phyloP scores from a whole-genome alignment of 2,113 vertebrate species.

The Penelope pileata region DNA sequence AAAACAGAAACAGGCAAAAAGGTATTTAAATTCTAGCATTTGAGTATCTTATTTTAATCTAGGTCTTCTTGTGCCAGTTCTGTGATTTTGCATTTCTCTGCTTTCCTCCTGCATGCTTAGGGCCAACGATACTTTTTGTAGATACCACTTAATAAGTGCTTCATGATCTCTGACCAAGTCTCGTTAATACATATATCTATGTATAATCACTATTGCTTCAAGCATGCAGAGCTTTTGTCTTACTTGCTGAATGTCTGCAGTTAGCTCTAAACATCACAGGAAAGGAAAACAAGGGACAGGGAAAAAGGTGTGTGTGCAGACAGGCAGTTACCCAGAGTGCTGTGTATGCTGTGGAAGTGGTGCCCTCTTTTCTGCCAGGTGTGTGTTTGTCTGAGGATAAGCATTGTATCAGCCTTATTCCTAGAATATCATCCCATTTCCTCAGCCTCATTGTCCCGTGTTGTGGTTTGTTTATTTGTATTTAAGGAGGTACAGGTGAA shows the following conservation, averaged over 20 bases:
- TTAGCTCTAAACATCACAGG: not conserved
- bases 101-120: not conserved
- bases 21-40: too few species aligned
- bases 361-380: not conserved
- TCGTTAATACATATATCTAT: not conserved
- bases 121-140: not conserved
- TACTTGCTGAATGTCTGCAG: not conserved
- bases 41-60: not conserved
- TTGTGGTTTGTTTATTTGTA: not conserved
- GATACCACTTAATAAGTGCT: not conserved
- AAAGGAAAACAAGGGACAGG: not conserved
- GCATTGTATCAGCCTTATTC: not conserved
- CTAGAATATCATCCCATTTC: not conserved
- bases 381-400: not conserved
- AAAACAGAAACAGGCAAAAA: rapidly evolving
- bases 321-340: not conserved
- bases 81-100: not conserved
- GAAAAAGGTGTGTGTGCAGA: not conserved
- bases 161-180: not conserved
- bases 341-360: not conserved
- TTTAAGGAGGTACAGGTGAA: not conserved
- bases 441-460: not conserved
- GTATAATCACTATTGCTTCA: not conserved
- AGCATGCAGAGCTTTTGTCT: not conserved
- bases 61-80: not conserved